Conservation (phyloP, 2,888 invertebrate genomes). For the Heliconius erato region DNA sequence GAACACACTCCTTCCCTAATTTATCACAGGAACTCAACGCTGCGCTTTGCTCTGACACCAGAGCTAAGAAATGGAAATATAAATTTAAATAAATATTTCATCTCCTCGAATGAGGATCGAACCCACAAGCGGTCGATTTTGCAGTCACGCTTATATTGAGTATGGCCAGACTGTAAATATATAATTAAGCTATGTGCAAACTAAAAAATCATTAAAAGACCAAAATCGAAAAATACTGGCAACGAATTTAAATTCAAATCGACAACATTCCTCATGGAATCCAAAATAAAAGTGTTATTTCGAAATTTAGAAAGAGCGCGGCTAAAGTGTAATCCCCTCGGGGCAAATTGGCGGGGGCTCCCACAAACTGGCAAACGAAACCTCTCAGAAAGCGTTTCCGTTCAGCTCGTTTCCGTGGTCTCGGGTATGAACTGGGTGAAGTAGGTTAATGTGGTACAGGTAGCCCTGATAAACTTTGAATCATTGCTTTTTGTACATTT, state of each 20-base stretch:
- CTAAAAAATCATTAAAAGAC: too few relatives aligned
- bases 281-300: slow-evolving; percentile 31
- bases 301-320: slow-evolving; percentile 30
- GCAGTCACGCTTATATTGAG: too few relatives aligned
- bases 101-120: too few relatives aligned
- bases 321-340: slow-evolving; percentile 32
- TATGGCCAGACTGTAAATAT: too few relatives aligned
- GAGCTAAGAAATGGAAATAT: too few relatives aligned
- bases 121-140: too few relatives aligned
- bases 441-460: slow-evolving; percentile 37
- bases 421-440: slow-evolving; percentile 38
- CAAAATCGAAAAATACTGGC: neutral
- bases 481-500: slow-evolving; percentile 26
- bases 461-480: slow-evolving; percentile 21
- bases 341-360: slow-evolving; percentile 36
- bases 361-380: slow-evolving; percentile 48
- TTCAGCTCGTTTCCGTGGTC: slow-evolving; percentile 51
- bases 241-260: slow-evolving; percentile 1
- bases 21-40: too few relatives aligned
- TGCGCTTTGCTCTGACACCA: too few relatives aligned
- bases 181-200: too few relatives aligned
- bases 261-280: slow-evolving; percentile 14
- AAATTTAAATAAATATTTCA: too few relatives aligned
- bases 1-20: too few relatives aligned
- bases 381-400: slow-evolving; percentile 53